A percentile compares a stretch with the other conserved stretches of the same genome.
Conservation (phyloP, 37 sponge, comb jelly and placozoan genomes). For the Hormiphora californensis region DNA sequence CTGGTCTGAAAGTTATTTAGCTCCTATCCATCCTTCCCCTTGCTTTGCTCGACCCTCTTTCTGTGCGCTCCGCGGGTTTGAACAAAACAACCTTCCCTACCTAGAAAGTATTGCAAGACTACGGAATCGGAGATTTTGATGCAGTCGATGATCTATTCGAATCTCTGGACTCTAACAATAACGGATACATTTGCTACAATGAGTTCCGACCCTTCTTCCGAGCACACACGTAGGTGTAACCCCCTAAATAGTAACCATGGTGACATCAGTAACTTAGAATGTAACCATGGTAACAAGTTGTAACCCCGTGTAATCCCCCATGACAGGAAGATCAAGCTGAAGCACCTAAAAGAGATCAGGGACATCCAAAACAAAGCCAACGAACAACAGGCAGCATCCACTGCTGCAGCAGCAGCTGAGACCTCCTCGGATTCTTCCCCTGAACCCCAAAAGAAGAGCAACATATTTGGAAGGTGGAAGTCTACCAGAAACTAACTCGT, state of each 20-base stretch:
- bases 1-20: background rate
- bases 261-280: no score
- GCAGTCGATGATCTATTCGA: slow-evolving; percentile 37
- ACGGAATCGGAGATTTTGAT: background rate
- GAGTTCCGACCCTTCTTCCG: slow-evolving; percentile 33
- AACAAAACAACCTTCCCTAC: background rate
- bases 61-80: background rate
- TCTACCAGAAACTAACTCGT: slow-evolving; percentile 31
- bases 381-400: background rate
- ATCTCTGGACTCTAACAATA: background rate
- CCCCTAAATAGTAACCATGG: no score
- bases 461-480: slow-evolving; percentile 22
- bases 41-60: background rate
- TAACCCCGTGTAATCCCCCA: no score
- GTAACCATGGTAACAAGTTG: no score
- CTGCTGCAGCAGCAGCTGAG: no score
- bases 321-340: slow-evolving; percentile 37
- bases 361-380: background rate
- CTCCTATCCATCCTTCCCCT: background rate
- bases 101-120: slow-evolving; percentile 39
- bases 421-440: no score
- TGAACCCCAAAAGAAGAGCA: slow-evolving; percentile 23
- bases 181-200: background rate
- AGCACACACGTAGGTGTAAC: slow-evolving; percentile 13
- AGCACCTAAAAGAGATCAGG: background rate